Conservation (phyloP, 1,140 invertebrate species). For the Leptestheria dahalacensis region DNA sequence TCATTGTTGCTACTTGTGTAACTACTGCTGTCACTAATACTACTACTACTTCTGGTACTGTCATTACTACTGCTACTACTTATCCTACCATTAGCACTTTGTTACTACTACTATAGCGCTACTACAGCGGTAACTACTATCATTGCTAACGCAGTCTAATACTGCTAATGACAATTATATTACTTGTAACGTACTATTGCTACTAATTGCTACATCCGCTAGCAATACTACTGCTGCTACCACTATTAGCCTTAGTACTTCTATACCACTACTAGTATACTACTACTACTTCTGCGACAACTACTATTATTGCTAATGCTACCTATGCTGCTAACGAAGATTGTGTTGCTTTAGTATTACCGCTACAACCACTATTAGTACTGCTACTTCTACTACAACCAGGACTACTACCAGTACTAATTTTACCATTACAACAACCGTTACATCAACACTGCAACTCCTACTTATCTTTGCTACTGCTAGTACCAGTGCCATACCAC, state of each 20-base stretch:
- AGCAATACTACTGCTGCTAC: no score
- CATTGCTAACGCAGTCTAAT: neutral
- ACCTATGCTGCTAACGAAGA: neutral
- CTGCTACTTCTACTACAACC: neutral
- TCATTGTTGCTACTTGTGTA: no score
- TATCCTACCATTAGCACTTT: neutral
- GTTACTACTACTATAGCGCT: neutral
- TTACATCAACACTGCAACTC: no score
- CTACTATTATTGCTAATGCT: neutral
- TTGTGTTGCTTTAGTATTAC: neutral
- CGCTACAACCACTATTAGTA: neutral
- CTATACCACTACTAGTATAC: no score
- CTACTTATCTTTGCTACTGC: neutral
- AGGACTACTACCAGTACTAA: neutral
- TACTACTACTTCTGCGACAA: neutral
- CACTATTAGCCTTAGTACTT: no score
- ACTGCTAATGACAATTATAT: no score
- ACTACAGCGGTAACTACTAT: neutral
- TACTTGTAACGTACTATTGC: no score
- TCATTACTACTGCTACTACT: neutral
- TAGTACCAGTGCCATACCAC: neutral
- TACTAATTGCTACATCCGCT: no score
- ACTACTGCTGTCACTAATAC: neutral
- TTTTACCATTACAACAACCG: neutral
- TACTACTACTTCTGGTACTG: neutral